phyloP scores from a whole-genome alignment of 2,113 vertebrate species.

The Desmodus rotundus region DNA sequence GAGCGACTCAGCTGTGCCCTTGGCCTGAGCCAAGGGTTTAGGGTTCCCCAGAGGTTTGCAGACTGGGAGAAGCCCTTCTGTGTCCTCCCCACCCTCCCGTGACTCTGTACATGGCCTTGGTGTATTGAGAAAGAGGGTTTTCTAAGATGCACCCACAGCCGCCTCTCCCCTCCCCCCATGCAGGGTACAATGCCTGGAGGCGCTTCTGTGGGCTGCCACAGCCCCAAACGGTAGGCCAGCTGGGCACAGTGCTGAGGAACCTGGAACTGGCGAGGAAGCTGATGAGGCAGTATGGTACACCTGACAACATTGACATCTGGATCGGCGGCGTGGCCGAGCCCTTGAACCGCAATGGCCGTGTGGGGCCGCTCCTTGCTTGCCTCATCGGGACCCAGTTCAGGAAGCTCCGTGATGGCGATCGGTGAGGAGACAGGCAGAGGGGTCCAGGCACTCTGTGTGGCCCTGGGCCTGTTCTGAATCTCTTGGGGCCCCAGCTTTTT shows the following conservation, averaged over 20 bases:
- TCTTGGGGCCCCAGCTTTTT: neutral
- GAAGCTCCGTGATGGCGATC: conserved; percentile 85
- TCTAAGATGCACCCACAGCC: neutral
- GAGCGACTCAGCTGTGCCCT: neutral
- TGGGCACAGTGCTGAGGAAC: conserved; percentile 82
- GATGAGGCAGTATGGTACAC: conserved; percentile 82
- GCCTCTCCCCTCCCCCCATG: rapidly evolving
- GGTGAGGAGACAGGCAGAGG: conserved; percentile 63
- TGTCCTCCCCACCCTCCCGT: too few species aligned
- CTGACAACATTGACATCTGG: conserved; percentile 90
- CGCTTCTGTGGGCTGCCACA: conserved; percentile 84
- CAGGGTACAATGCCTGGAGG: conserved; percentile 88
- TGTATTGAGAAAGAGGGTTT: neutral
- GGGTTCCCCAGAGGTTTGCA: neutral
- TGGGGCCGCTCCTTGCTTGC: conserved; percentile 87
- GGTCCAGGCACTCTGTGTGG: rapidly evolving
- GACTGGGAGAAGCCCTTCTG: neutral
- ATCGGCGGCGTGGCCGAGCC: conserved; percentile 89
- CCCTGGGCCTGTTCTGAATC: neutral
- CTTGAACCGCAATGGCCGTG: conserved; percentile 79
- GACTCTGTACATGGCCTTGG: too few species aligned
- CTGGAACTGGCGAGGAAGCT: conserved; percentile 82
- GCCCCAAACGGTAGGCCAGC: conserved; percentile 79
- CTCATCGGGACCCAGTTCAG: conserved; percentile 88
- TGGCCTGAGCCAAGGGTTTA: neutral